Base-by-base conservation (phyloP, 2,888 invertebrate species). In the Trichopoda pennipes region DNA sequence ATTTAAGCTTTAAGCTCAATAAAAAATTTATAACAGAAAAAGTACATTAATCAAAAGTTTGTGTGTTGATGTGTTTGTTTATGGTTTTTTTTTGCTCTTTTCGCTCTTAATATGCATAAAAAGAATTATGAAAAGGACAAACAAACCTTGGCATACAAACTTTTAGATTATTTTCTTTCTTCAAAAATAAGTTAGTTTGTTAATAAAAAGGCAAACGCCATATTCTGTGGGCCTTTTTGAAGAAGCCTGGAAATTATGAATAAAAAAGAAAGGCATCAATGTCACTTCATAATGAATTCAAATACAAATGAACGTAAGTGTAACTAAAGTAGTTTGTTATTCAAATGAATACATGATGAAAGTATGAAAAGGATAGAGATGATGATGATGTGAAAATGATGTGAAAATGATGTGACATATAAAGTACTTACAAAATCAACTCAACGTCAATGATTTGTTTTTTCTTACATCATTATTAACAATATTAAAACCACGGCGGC, bases 141-240 rank as follows among this genome's bases (percentile, higher is more conserved):
- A 56, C 56, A 75, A 76, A 68, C 82, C 75, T 79, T 79, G 75
- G 49, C 73, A 49, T 73, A 74, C 61, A 76, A 47, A 79, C 28
- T 63, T 51, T 64, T 53, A n/a, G 19, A 51, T 42, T 51, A 51
- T 16, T 78, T 44, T 66, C 2, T 17, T 28, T 4, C 1, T 7
- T 7, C 2, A 19, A 76, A 28, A 9, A 21, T 19, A 42, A 51
- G 23, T 47, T 28, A 44, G 17, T 68, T 68, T 51, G n/a, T 49
- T 28, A 14, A 32, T 38, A 38, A 38, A 38, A 38, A 66, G 28
- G 28, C 28, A 51, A 75, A 51, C 16, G 58, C 32, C 51, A 58
- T 49, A 51, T 49, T 58, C n/a, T 32, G 38, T 35, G 56, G 75
- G 70, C 51, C 53, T 77, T 70, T 66, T 47, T 69, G 21, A 49